A percentile compares a stretch with the other conserved stretches of the same genome.
Evolutionary conservation across 2,113 vertebrate genomes (phyloP).

Genomic region (Eleginops maclovinus): DNA sequence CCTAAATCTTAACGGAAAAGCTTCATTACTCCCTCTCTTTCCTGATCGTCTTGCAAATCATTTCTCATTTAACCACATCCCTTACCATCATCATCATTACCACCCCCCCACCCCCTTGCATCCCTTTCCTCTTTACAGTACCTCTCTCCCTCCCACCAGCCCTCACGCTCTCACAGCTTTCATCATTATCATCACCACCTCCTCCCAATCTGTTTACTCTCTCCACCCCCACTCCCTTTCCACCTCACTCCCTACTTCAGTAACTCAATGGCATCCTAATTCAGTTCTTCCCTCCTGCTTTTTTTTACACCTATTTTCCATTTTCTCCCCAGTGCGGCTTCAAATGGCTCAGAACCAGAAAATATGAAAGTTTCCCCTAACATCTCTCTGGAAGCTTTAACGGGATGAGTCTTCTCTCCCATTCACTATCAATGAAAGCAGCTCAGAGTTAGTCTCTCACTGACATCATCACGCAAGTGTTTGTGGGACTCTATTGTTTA

Average conservation of each 20-base stretch:
- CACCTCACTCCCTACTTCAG: constrained; percentile 36
- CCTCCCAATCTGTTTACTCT: constrained; percentile 71
- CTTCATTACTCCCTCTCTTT: constrained; percentile 33
- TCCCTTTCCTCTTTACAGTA: constrained; percentile 52
- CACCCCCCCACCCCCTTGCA: constrained; percentile 31
- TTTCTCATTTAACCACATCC: constrained; percentile 65
- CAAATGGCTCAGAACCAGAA: constrained; percentile 35
- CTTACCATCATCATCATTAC: constrained; percentile 63
- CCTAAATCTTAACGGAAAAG: constrained; percentile 45
- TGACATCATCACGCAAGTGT: constrained; percentile 9
- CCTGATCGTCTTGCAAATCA: constrained; percentile 57
- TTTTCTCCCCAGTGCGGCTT: constrained; percentile 31
- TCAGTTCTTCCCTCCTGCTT: constrained; percentile 41
- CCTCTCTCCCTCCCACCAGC: constrained; percentile 48
- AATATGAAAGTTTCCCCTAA: constrained; percentile 7
- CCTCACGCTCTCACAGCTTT: constrained; percentile 60
- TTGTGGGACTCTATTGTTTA: constrained; percentile 9
- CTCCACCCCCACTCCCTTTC: constrained; percentile 44
- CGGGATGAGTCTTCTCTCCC: background rate
- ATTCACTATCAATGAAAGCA: constrained; percentile 9
- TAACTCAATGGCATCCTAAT: constrained; percentile 59
- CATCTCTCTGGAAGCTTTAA: constrained; percentile 11
- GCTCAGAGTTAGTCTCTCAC: constrained; percentile 6
- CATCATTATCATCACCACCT: constrained; percentile 72
- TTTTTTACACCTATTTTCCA: constrained; percentile 36